phyloP scores from a whole-genome alignment of 1,140 invertebrate species.

The Lepidotrigona ventralis region DNA sequence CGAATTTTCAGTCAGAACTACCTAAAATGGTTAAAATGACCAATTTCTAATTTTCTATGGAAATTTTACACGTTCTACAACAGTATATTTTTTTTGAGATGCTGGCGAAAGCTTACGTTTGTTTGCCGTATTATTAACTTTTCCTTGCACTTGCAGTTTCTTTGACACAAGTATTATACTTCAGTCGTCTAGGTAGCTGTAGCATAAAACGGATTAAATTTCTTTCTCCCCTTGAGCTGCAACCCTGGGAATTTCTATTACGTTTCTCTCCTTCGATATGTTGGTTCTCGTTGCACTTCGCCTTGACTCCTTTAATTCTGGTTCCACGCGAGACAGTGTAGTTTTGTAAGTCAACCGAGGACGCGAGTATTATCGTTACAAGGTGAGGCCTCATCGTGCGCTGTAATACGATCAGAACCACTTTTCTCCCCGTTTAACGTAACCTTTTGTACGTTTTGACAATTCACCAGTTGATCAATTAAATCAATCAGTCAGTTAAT shows the following conservation, averaged over 20 bases:
- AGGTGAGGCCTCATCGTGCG: neutral
- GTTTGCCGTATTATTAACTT: no score
- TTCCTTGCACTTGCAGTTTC: no score
- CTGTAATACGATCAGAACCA: conserved; percentile 23
- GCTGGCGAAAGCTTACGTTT: no score
- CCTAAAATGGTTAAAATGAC: no score
- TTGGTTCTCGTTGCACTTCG: neutral
- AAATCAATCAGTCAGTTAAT: neutral
- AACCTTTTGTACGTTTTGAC: no score
- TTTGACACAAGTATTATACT: no score
- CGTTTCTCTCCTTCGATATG: neutral
- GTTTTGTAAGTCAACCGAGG: conserved; percentile 44
- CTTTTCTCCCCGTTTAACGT: neutral
- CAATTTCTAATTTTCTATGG: no score
- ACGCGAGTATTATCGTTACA: conserved; percentile 20
- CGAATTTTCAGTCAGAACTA: no score
- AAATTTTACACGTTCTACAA: no score
- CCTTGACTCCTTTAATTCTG: conserved; percentile 41
- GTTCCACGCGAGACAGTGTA: conserved; percentile 28
- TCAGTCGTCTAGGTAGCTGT: no score
- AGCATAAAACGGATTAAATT: neutral
- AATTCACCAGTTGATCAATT: neutral
- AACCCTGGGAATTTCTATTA: neutral
- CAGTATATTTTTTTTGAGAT: no score
- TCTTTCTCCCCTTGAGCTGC: no score